Percentiles rank a stretch among this genome's conserved stretches.
Conservation (phyloP, 1,140 invertebrate genomes). For the Ruditapes philippinarum region DNA sequence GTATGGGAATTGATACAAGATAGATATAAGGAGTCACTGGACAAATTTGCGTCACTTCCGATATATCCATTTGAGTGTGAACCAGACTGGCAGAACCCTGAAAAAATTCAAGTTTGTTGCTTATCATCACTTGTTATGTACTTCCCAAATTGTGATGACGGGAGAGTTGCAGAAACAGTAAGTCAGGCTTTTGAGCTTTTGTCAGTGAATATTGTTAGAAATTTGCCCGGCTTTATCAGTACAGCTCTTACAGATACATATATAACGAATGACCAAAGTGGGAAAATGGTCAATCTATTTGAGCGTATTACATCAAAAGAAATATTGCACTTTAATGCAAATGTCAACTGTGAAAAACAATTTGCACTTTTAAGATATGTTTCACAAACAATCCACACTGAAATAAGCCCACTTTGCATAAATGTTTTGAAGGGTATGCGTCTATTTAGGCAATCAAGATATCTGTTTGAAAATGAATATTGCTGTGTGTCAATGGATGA, state of each 20-base stretch:
- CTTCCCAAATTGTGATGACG: background rate
- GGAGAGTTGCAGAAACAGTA: background rate
- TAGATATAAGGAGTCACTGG: background rate
- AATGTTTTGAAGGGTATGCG: background rate
- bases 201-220: background rate
- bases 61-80: background rate
- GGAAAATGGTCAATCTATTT: background rate
- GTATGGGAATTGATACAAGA: background rate
- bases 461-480: background rate
- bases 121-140: background rate
- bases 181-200: background rate
- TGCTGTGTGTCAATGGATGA: background rate
- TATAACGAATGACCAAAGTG: background rate
- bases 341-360: background rate
- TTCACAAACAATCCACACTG: background rate
- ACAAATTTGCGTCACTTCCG: background rate
- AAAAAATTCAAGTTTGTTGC: background rate
- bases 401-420: background rate
- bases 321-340: background rate
- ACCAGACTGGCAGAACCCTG: background rate
- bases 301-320: background rate
- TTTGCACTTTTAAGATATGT: background rate
- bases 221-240: background rate
- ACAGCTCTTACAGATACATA: background rate
- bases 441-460: background rate